Base-by-base conservation (phyloP, 1,140 invertebrate species). In the Scaptodrosophila lebanonensis region DNA sequence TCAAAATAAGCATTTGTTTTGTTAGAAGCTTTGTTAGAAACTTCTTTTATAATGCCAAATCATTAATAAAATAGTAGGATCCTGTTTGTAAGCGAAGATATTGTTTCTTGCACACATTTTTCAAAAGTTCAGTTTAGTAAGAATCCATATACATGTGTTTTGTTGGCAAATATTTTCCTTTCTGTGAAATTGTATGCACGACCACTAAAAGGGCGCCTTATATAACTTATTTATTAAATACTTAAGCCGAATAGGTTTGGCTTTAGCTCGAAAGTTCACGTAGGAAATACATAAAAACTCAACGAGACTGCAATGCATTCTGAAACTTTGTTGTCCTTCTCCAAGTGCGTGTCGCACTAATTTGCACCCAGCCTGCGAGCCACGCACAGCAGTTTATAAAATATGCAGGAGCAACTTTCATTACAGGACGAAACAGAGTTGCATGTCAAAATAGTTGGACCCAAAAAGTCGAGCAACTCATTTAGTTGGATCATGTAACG, bases 241-340 rank as follows among this genome's bases (percentile, higher is more conserved):
- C 57, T 72, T 66, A 50, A n/a, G 68, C 42, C 68, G 48, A 54
- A 58, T 54, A 43, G 59, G 68, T 59, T 64, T 59, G 38, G 39
- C 52, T 30, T 40, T 44, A 33, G 25, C 32, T 43, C 20, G 29
- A 15, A 51, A 40, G 45, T 70, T 71, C 69, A 73, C 69, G 69
- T 73, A 69, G 59, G 30, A 48, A 73, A 73, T 73, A 70, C 70
- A 75, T 75, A 73, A 73, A 73, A 73, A 73, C 65, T 75, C 69
- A 8, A 1, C 25, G 1, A 49, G 9, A 49, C 56, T 68, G 20
- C 18, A 12, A 5, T 11, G 51, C 45, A 65, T 43, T 61, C 44
- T 35, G 32, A 47, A 43, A 25, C 36, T 53, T 50, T 63, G 36
- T 45, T 66, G 69, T 64, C 48, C 50, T 52, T n/a, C n/a, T n/a